Base-by-base conservation (phyloP, 2,797 vertebrate species). In the Antrozous pallidus region DNA sequence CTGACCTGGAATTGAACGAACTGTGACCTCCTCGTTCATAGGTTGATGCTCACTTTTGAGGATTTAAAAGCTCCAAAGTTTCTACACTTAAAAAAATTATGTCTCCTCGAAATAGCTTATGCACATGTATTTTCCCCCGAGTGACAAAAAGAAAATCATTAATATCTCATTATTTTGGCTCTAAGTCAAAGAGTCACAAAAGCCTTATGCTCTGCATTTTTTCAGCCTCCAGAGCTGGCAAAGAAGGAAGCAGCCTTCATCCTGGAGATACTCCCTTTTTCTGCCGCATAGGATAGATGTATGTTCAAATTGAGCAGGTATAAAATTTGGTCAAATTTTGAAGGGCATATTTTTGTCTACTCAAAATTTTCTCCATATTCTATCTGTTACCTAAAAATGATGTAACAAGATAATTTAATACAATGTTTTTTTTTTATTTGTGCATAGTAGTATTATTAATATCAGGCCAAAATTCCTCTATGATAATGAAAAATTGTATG, bases 151-250 rank as follows among this genome's bases (percentile, higher is more conserved):
- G 49, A 45, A 88, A 88, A 92, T 71, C 56, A 65, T 93, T 91
- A 73, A 94, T 93, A 49, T 84, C 67, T 88, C 70, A 89, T 95
- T 83, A 81, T 81, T 95, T 96, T 95, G 88, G 71, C 70, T 91
- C 3, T 95, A 86, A 91, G 80, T 93, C 71, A 91, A 89, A 83
- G 80, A 85, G 91, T 84, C 80, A 85, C 51, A 75, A 93, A 95
- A 92, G 33, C 54, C 31, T 67, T 88, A 90, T 80, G 70, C 42
- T 95, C 65, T 94, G 31, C 85, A 77, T 51, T 87, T 91, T 93
- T 94, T 74, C 83, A 87, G 33, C 20, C 69, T 87, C 45, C 56
- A 81, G 38, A 89, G 61, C 14, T 91, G 89, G 47, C 28, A 61
- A 63, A 90, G 73, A 88, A 80, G 45, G 54, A 69, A 84, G 33